Evolutionary conservation across 1,140 invertebrate genomes (phyloP), one percentile per base, ranked within the genome.

Genomic region (Atopsyche davidsoni): DNA sequence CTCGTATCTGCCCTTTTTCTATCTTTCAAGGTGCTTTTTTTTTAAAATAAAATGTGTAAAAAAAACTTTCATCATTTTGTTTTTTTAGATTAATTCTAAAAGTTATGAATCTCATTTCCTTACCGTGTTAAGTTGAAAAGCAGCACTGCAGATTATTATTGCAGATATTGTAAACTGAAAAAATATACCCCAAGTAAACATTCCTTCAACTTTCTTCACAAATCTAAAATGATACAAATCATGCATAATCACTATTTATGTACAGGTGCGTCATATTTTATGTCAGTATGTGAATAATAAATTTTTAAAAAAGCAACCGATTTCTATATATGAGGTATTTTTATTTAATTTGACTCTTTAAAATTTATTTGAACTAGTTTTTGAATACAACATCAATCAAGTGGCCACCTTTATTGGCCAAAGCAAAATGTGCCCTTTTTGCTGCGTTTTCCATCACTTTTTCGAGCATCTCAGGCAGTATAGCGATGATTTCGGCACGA

Each of bases 161-260:
- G 49, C 49, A 4, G 48, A 51, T 14, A 34, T 23, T 14, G 41
- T 25, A 34, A 51, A 52, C 31, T 51, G 49, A 11, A 13, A 16
- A 22, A 56, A 56, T 2, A 43, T 22, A 3, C 21, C 41, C 54
- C 54, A 56, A 2, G 49, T 56, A 21, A 56, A 56, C 6, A 52
- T 32, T 1, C 38, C 39, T 35, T 56, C 49, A 6, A 56, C 3
- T 24, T 56, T 42, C 35, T 46, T 51, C 2, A 56, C 35, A 23
- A 38, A 56, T 17, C 54, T 56, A 17, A n/a, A 51, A 51, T 1
- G 17, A 54, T 19, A 44, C 25, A 4, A 25, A 43, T n/a, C n/a
- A n/a, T n/a, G n/a, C 11, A 3, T 43, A 2, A 18, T 31, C 17
- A 44, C 3, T 24, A 4, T 42, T 24, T 6, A 0, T 6, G 1